phyloP scores from a whole-genome alignment of 2,888 invertebrate species.

The Phoronis australis region DNA sequence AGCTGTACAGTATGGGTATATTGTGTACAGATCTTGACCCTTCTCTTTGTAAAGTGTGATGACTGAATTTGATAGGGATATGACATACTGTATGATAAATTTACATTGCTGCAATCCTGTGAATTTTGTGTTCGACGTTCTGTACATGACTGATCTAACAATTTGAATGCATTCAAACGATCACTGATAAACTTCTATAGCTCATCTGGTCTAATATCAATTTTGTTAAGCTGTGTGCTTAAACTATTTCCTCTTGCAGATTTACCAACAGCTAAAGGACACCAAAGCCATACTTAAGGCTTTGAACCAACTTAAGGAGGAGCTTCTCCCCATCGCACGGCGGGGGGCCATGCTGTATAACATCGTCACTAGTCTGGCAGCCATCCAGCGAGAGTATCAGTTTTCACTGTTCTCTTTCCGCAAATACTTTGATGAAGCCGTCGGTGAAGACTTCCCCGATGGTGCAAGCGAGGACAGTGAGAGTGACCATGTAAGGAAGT shows the following conservation, averaged over 20 bases:
- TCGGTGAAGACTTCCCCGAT: slow-evolving; percentile 39
- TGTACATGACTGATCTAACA: too few species aligned
- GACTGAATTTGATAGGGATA: too few species aligned
- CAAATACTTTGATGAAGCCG: slow-evolving; percentile 45
- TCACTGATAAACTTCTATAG: too few species aligned
- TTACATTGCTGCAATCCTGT: too few species aligned
- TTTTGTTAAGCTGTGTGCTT: too few species aligned
- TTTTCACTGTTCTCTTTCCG: slow-evolving; percentile 45
- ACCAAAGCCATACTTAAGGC: slow-evolving; percentile 32
- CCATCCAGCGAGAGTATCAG: slow-evolving; percentile 42
- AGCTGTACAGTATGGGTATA: too few species aligned
- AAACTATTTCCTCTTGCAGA: slow-evolving; percentile 21
- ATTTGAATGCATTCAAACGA: too few species aligned
- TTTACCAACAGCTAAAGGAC: slow-evolving; percentile 32
- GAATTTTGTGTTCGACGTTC: too few species aligned
- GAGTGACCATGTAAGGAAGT: slow-evolving; percentile 16
- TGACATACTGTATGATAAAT: too few species aligned
- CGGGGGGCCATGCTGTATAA: slow-evolving; percentile 43
- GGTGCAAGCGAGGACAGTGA: slow-evolving; percentile 19
- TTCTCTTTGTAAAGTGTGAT: too few species aligned
- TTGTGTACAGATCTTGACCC: too few species aligned
- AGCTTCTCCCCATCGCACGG: slow-evolving; percentile 43
- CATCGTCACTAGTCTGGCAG: slow-evolving; percentile 36
- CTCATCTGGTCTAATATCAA: too few species aligned
- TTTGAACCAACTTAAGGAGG: slow-evolving; percentile 41